Percentiles rank a stretch among this genome's conserved stretches.
Conservation (phyloP, 2,113 vertebrate genomes). For the Petrocephalus microphthalmus region DNA sequence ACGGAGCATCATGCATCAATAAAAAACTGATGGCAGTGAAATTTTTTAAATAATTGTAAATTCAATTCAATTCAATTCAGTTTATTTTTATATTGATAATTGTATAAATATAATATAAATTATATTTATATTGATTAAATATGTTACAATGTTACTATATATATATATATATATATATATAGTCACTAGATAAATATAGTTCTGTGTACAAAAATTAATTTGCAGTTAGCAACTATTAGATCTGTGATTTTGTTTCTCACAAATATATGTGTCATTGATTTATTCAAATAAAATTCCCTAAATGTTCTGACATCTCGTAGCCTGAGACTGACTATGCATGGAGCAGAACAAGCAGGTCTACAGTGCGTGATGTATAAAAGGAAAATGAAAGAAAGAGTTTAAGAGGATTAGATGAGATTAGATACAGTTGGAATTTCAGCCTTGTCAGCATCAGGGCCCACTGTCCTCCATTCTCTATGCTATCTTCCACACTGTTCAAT, state of each 20-base stretch:
- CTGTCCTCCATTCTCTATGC: background rate
- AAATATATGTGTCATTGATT: background rate
- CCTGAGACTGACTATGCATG: background rate
- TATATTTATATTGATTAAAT: no score
- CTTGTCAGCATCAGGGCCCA: constrained; percentile 10
- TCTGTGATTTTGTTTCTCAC: background rate
- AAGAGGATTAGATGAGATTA: constrained; percentile 26
- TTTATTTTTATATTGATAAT: no score
- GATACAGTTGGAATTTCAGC: constrained; percentile 18
- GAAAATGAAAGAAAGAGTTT: constrained; percentile 20
- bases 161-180: background rate
- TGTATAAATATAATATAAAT: no score
- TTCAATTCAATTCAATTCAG: no score
- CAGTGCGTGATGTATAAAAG: background rate
- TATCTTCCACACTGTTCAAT: background rate
- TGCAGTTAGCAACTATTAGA: background rate
- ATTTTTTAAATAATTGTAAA: background rate
- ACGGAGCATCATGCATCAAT: background rate
- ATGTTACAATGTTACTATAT: no score
- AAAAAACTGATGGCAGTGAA: background rate
- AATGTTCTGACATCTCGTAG: constrained; percentile 2
- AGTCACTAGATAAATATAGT: background rate
- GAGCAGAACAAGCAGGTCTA: background rate
- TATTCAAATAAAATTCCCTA: background rate
- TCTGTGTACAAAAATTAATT: background rate